These are phyloP conservation scores for Monarcha castaneiventris DNA, from an alignment of 2,113 vertebrate genomes.

Conservation along the genomic window DNA sequence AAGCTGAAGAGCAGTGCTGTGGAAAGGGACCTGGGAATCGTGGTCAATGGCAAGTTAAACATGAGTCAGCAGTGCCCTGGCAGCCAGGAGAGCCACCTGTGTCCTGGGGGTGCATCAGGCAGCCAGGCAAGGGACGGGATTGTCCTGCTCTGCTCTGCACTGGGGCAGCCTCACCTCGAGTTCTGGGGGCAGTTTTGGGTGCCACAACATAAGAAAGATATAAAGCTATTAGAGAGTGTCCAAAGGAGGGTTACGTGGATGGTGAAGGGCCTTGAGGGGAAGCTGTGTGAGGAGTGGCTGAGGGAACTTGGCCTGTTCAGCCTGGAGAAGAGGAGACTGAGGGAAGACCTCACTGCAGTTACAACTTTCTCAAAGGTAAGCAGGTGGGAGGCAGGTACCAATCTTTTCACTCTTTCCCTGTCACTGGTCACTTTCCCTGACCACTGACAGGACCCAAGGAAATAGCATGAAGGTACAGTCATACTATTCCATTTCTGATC, in stretches of 20 bases:
- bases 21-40: neutral
- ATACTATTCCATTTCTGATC: neutral
- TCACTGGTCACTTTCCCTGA: neutral
- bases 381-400: fast-evolving
- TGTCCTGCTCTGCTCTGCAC: fast-evolving
- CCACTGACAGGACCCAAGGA: neutral
- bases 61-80: neutral
- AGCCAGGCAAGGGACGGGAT: fast-evolving
- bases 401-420: neutral
- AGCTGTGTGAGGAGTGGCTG: fast-evolving
- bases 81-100: fast-evolving
- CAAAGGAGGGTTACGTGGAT: fast-evolving
- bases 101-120: neutral
- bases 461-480: neutral
- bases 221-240: fast-evolving
- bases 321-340: neutral
- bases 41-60: fast-evolving
- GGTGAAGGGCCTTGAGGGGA: neutral
- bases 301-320: neutral
- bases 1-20: fast-evolving
- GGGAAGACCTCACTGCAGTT: too few species aligned
- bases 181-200: neutral
- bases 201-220: neutral
- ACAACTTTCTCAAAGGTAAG: neutral
- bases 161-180: fast-evolving